These are phyloP conservation scores for Caradrina clavipalpis DNA, from an alignment of 2,888 invertebrate genomes.

Conservation along the genomic window DNA sequence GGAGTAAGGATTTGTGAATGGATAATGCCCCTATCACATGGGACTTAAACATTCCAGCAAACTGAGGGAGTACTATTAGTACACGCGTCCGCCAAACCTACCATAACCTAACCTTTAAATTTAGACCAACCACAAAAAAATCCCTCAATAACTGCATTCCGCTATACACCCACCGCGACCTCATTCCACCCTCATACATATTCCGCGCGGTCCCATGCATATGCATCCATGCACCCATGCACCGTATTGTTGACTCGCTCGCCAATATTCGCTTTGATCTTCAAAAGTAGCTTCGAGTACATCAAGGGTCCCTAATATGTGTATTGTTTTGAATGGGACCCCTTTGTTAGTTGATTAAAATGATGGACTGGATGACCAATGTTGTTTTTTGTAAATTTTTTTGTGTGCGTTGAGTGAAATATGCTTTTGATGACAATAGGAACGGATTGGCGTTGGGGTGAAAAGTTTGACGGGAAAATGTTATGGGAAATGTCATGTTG, in stretches of 20 bases:
- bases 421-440: conserved; percentile 3
- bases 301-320: conserved; percentile 59
- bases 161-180: conserved; percentile 27
- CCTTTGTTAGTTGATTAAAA: conserved; percentile 56
- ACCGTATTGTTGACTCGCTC: conserved; percentile 47
- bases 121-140: conserved; percentile 15
- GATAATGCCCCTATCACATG: no score
- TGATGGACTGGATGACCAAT: conserved; percentile 25
- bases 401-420: not conserved
- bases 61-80: no score
- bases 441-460: conserved; percentile 1
- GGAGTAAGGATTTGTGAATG: no score
- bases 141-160: conserved; percentile 21
- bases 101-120: no score
- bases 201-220: conserved; percentile 69
- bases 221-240: conserved; percentile 65
- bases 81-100: no score
- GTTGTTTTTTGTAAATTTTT: conserved; percentile 18
- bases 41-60: no score
- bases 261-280: conserved; percentile 64
- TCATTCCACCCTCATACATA: conserved; percentile 69
- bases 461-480: conserved; percentile 23
- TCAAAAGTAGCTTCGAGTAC: conserved; percentile 60
- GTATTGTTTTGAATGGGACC: conserved; percentile 41
- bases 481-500: not conserved